Evolutionary conservation across 2,888 invertebrate species (phyloP).

Genomic region (Drosophila setosimentum): DNA sequence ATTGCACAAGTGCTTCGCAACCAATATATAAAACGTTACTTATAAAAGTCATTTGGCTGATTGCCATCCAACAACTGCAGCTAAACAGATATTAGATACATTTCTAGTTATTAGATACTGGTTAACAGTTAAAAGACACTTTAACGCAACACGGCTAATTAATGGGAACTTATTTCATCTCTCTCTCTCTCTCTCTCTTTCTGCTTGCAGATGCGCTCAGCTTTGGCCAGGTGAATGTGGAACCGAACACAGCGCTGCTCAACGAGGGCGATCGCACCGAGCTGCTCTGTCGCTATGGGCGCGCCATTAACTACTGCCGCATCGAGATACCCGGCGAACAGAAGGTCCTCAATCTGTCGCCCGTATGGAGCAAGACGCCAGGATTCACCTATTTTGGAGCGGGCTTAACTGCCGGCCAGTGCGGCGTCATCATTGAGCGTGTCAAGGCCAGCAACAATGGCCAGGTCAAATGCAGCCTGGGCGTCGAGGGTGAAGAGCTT

Average conservation of each 20-base stretch:
- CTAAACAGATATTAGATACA: conserved; percentile 9
- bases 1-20: conserved; percentile 37
- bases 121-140: conserved; percentile 41
- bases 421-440: conserved; percentile 89
- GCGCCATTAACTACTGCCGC: conserved; percentile 84
- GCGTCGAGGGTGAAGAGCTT: conserved; percentile 87
- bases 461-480: conserved; percentile 89
- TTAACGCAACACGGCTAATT: conserved; percentile 6
- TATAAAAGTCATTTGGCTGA: conserved; percentile 51
- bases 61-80: conserved; percentile 36
- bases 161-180: conserved; percentile 34
- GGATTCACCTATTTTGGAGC: conserved; percentile 87
- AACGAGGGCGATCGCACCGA: conserved; percentile 83
- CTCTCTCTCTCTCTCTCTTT: conserved; percentile 31
- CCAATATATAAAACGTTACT: conserved; percentile 20
- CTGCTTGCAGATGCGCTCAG: conserved; percentile 77
- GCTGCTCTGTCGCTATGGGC: conserved; percentile 82
- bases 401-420: conserved; percentile 88
- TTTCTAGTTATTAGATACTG: conserved; percentile 45
- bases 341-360: conserved; percentile 86
- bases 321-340: conserved; percentile 86
- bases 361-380: conserved; percentile 84
- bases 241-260: conserved; percentile 82
- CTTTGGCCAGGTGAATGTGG: conserved; percentile 81
- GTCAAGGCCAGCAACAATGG: conserved; percentile 90